Evolutionary conservation across 37 sponge, comb jelly and placozoan genomes (phyloP), one percentile per base, ranked within the genome.

Genomic region (Geodia barretti): DNA sequence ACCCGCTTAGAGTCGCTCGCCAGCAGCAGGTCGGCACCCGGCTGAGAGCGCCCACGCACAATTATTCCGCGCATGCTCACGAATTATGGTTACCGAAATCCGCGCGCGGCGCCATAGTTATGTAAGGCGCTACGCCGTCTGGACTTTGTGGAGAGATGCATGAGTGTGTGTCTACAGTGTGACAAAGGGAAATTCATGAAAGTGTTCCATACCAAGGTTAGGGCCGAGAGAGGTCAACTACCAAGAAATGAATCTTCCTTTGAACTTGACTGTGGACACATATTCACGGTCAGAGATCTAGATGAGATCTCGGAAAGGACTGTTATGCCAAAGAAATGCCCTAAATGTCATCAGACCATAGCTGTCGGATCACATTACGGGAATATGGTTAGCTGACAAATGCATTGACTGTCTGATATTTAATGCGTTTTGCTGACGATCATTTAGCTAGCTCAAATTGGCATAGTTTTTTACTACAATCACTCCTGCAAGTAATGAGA

Each of bases 71-170:
- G n/a, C n/a, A n/a, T n/a, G n/a, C n/a, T n/a, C n/a, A n/a, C n/a
- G n/a, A n/a, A n/a, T n/a, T n/a, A n/a, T n/a, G n/a, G n/a, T n/a
- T n/a, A n/a, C n/a, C n/a, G n/a, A n/a, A n/a, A n/a, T n/a, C n/a
- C n/a, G n/a, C n/a, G n/a, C n/a, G n/a, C n/a, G n/a, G n/a, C n/a
- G n/a, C n/a, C n/a, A n/a, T n/a, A n/a, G n/a, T n/a, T n/a, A n/a
- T n/a, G n/a, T n/a, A n/a, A n/a, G n/a, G n/a, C n/a, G n/a, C n/a
- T n/a, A n/a, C n/a, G n/a, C n/a, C n/a, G n/a, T n/a, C 40, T 66
- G 87, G 87, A n/a, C 35, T 93, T 25, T 93, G 93, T 82, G 93
- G 93, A 35, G 93, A 42, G 64, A 39, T 93, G 93, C 64, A 61
- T 84, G 30, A 74, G 59, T 9, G 38, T 89, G 1, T 93, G 94